Evolutionary conservation across 2,888 invertebrate species (phyloP), one percentile per base, ranked within the genome.

Genomic region (Heliconius hortense): DNA sequence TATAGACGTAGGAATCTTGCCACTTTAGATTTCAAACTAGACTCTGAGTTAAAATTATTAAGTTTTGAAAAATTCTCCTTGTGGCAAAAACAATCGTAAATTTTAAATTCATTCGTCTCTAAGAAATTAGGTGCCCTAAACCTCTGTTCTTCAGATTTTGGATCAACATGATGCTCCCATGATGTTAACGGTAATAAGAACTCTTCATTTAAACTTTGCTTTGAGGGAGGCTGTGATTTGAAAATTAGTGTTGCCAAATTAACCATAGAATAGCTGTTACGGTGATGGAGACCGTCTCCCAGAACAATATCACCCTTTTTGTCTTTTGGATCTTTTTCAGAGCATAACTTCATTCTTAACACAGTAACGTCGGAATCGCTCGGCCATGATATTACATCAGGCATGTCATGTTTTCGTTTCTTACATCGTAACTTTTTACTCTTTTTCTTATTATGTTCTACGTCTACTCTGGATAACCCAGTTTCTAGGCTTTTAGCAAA

Each of bases 321-420:
- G 76, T 94, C 90, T 83, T 94, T 94, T 76, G 92, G 83, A 76
- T 90, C 90, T 73, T 83, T 87, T n/a, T 85, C 86, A 81, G 85
- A 82, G 80, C 81, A 88, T 75, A 87, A 84, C 82, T 94, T 94
- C 86, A 95, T 94, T 81, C 95, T 86, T 13, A 95, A 88, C 5
- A 95, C 93, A 0, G 95, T 95, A 74, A 95, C 93, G 83, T 95
- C 95, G 0, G 95, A 95, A 84, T 95, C 95, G 71, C 95, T 95
- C 1, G 94, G 94, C 90, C 95, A 95, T 21, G 95, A 91, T 72
- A 90, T 80, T 11, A 87, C 86, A 73, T 93, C 92, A 2, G 88
- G 84, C 11, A 87, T 71, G 60, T 85, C 87, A 78, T 84, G 87
- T 76, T 86, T 88, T 28, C 82, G 83, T 5, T 86, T 85, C 79